Percentiles rank a stretch among this genome's conserved stretches.
phyloP scores from a whole-genome alignment of 2,797 vertebrate genomes.

The Allobates femoralis region DNA sequence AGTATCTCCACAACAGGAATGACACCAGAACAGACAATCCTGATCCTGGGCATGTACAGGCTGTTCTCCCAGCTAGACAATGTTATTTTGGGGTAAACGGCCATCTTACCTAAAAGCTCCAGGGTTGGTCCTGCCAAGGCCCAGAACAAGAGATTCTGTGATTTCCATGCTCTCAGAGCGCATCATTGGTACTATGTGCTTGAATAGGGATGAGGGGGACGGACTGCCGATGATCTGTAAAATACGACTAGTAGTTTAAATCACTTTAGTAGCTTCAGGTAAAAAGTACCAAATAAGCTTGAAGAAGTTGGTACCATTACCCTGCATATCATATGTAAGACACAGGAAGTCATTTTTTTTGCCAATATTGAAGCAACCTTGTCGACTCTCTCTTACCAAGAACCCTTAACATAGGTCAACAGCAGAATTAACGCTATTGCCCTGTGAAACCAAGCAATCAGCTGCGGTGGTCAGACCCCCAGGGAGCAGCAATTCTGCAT shows the following conservation, averaged over 20 bases:
- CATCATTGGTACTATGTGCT: conserved; percentile 99
- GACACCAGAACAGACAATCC: too few relatives aligned
- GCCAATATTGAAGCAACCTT: not conserved
- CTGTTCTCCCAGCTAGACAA: too few relatives aligned
- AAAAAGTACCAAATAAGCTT: not conserved
- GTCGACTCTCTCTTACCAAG: not conserved
- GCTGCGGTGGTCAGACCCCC: too few relatives aligned
- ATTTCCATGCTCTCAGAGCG: conserved; percentile 99
- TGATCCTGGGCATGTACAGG: too few relatives aligned
- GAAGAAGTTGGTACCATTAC: not conserved
- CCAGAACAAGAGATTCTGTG: conserved; percentile 97
- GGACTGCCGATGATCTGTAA: conserved; percentile 93
- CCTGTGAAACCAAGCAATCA: too few relatives aligned
- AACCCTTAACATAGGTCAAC: too few relatives aligned
- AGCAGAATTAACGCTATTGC: too few relatives aligned
- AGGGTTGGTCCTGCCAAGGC: conserved; percentile 99
- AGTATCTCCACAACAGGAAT: too few relatives aligned
- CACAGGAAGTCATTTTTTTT: not conserved
- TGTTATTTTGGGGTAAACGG: not conserved
- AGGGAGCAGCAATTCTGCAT: too few relatives aligned
- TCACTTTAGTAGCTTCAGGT: not conserved
- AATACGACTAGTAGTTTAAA: conserved; percentile 32
- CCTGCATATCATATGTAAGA: not conserved
- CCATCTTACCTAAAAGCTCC: conserved; percentile 89
- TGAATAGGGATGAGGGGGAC: conserved; percentile 96